Evolutionary conservation across 1,140 invertebrate genomes (phyloP).

Genomic region (Drosophila paulistorum): DNA sequence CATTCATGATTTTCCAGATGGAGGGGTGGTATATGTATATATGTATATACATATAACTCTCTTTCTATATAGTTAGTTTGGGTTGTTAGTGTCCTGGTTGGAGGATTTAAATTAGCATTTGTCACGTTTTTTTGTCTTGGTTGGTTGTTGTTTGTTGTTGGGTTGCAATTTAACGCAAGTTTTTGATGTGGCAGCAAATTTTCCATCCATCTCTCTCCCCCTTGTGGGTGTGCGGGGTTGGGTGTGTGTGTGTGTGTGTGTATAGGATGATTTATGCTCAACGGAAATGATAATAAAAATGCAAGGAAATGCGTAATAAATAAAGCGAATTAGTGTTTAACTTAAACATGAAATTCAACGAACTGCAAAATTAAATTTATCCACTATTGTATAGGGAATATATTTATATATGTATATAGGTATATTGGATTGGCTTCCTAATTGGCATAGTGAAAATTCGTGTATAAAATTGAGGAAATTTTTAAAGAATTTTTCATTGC

Average conservation of each 20-base stretch:
- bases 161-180: slow-evolving; percentile 68
- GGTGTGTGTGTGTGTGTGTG: background rate
- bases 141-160: slow-evolving; percentile 8
- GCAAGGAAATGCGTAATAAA: slow-evolving; percentile 77
- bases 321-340: slow-evolving; percentile 70
- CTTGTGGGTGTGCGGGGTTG: background rate
- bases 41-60: background rate
- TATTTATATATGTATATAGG: too few relatives aligned
- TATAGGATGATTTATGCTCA: slow-evolving; percentile 68
- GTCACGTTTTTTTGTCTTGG: slow-evolving; percentile 70
- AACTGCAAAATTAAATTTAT: slow-evolving; percentile 43
- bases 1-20: slow-evolving; percentile 66
- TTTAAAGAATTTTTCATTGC: background rate
- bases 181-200: slow-evolving; percentile 59
- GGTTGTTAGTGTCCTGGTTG: slow-evolving; percentile 46
- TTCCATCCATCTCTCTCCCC: background rate
- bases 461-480: background rate
- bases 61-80: slow-evolving; percentile 27
- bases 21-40: slow-evolving; percentile 12
- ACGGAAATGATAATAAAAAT: slow-evolving; percentile 81
- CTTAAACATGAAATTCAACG: slow-evolving; percentile 51
- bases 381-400: background rate
- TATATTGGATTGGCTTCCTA: background rate
- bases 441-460: slow-evolving; percentile 10
- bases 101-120: slow-evolving; percentile 82